These are phyloP conservation scores for Pluvialis apricaria DNA, from an alignment of 2,113 vertebrate genomes.

Conservation along the genomic window DNA sequence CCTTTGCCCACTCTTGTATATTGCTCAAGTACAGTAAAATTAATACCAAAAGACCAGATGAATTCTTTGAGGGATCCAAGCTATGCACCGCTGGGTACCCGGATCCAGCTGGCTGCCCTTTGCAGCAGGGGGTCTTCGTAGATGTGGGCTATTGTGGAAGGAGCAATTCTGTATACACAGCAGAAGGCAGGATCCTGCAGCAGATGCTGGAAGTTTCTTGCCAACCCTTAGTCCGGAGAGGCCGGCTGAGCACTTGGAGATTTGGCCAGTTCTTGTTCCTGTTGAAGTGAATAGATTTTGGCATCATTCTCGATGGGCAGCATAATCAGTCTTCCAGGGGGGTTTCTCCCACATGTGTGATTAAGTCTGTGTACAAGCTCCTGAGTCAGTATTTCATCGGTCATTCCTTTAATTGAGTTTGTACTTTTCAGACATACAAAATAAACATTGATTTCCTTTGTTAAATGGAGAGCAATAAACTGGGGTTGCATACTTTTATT, in stretches of 20 bases:
- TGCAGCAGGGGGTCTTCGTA: neutral
- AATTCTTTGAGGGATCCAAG: neutral
- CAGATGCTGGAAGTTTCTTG: neutral
- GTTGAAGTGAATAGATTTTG: conserved; percentile 15
- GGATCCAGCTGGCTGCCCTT: neutral
- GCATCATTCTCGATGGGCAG: neutral
- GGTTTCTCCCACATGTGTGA: neutral
- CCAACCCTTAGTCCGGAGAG: neutral
- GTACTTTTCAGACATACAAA: conserved; percentile 29
- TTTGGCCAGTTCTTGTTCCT: neutral
- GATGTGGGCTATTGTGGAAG: neutral
- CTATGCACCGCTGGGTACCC: neutral
- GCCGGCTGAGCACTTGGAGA: neutral
- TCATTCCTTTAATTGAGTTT: conserved; percentile 32
- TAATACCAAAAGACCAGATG: neutral
- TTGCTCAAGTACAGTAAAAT: neutral
- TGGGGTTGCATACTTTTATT: conserved; percentile 4
- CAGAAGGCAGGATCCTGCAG: neutral
- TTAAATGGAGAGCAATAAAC: conserved; percentile 33
- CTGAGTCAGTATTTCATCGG: neutral
- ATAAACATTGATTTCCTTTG: conserved; percentile 49
- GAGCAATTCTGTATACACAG: neutral
- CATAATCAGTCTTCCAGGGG: neutral
- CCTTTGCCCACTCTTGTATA: neutral
- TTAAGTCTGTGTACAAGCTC: neutral